phyloP scores from a whole-genome alignment of 2,113 vertebrate species.

The Otocyon megalotis region DNA sequence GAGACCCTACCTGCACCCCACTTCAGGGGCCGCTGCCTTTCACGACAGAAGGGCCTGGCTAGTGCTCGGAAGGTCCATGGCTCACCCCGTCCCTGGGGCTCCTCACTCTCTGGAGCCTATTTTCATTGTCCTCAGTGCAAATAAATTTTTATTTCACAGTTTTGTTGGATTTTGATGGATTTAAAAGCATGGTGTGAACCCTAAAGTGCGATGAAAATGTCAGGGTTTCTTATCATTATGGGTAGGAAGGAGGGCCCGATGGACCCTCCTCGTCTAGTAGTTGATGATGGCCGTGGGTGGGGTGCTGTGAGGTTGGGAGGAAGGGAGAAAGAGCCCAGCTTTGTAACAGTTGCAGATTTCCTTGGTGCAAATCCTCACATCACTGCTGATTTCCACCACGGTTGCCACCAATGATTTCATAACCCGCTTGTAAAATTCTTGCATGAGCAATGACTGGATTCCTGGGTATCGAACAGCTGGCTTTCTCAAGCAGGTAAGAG shows the following conservation, averaged over 20 bases:
- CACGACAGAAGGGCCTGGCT: not conserved
- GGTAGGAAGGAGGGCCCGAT: not conserved
- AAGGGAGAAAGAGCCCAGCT: not conserved
- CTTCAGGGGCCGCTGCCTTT: not conserved
- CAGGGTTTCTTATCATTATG: not conserved
- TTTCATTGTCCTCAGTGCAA: not conserved
- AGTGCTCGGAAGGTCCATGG: not conserved
- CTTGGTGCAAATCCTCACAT: not conserved
- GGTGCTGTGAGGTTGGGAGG: not conserved
- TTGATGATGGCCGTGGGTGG: fast-evolving
- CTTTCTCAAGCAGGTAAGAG: not conserved
- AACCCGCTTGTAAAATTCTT: not conserved
- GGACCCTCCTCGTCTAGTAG: fast-evolving
- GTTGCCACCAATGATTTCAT: not conserved
- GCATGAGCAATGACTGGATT: not conserved
- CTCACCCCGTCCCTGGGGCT: not conserved
- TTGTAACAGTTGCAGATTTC: no score
- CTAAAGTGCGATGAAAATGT: not conserved
- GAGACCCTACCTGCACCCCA: not conserved
- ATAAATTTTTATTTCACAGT: not conserved
- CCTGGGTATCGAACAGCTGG: not conserved
- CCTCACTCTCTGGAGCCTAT: not conserved
- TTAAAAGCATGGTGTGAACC: not conserved
- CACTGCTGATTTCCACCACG: not conserved
- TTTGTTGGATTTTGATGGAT: conserved; percentile 5